Percentiles rank a stretch among this genome's conserved stretches.
Conservation (phyloP, 2,113 vertebrate species). For the Dasyurus viverrinus region DNA sequence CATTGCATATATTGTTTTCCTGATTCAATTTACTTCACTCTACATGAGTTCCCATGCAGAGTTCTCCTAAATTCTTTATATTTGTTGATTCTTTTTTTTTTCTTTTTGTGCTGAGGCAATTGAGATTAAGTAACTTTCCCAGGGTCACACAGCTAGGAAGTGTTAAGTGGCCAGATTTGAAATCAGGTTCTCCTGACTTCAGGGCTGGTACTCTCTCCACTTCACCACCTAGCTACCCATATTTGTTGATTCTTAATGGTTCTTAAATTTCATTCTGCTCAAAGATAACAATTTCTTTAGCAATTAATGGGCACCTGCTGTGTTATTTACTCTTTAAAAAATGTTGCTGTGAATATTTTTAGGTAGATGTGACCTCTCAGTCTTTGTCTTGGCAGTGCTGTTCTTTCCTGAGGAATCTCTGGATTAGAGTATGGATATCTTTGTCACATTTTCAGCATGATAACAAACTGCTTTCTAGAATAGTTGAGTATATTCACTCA, state of each 20-base stretch:
- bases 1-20: background rate
- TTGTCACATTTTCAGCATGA: background rate
- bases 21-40: background rate
- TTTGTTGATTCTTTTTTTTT: background rate
- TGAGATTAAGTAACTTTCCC: no score
- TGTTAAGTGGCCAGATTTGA: no score
- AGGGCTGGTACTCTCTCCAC: no score
- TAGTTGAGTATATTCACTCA: background rate
- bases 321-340: background rate
- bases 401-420: background rate
- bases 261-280: background rate
- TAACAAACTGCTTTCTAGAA: background rate
- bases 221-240: no score
- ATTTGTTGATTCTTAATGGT: background rate
- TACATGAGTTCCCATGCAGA: background rate
- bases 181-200: no score
- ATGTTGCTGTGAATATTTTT: background rate
- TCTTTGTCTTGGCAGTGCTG: background rate
- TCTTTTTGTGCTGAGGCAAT: no score
- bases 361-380: background rate
- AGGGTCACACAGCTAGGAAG: no score
- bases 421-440: background rate
- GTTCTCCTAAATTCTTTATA: background rate
- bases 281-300: background rate
- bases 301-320: background rate